Base-by-base conservation (phyloP, 2,113 vertebrate genomes). In the Eretmochelys imbricata region DNA sequence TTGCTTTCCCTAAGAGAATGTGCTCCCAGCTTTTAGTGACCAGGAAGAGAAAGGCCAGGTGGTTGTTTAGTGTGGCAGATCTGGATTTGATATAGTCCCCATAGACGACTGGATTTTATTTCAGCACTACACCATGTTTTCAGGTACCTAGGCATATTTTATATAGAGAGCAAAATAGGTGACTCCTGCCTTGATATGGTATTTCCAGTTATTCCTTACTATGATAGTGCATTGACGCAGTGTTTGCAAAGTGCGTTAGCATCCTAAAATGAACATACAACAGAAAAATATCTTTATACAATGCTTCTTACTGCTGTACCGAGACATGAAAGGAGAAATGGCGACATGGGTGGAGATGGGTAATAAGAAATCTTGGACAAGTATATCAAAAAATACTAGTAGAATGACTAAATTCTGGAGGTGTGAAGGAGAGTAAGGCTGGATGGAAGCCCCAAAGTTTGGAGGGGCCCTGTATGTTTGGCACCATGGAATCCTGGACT, bases 121-220 rank as follows among this genome's bases (percentile, higher is more conserved):
- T 65, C 14, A 35, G 14, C 31, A 17, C 59, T 65, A 7, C 31
- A 35, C 59, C 31, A 65, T 35, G 27, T 35, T 65, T 65, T 65
- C 31, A 35, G 59, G 31, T 35, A 65, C 59, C 14, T 65, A 35
- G 13, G 31, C 59, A 35, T 65, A 17, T 35, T 17, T 65, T 65
- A 35, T 65, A 35, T 35, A 35, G 14, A 65, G 59, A 65, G 59
- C 31, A 65, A 65, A 59, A 65, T 31, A 17, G 31, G 31, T 65
- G 59, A 17, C 14, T 6, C 57, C 57, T 65, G 59, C 59, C 59
- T 65, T 65, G 31, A 1, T 9, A 3, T 1, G 55, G 50, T 62
- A 35, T 10, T 0, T 0, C 0, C 6, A 0, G 4, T 53, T 49
- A 59, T 69, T 46, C 0, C 0, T 13, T 48, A 38, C 42, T 29